A percentile compares a stretch with the other conserved stretches of the same genome.
phyloP scores from a whole-genome alignment of 2,113 vertebrate species.

The Motacilla tschutschensis region DNA sequence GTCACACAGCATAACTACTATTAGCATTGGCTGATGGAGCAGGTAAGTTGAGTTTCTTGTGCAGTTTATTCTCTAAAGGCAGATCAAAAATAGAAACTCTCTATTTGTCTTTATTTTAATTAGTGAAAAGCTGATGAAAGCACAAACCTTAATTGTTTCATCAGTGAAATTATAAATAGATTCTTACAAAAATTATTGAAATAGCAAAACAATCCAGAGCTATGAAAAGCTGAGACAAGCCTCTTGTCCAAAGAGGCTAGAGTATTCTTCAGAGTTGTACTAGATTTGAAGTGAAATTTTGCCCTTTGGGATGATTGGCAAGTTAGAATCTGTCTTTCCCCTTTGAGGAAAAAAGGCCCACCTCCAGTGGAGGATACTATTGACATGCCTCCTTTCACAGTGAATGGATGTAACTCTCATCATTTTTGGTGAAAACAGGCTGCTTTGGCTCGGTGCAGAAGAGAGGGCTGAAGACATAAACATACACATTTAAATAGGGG shows the following conservation, averaged over 20 bases:
- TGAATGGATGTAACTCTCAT: neutral
- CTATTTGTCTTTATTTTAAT: neutral
- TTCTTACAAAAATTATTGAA: neutral
- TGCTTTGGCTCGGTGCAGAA: neutral
- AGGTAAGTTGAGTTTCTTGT: neutral
- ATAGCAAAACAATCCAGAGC: neutral
- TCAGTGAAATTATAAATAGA: neutral
- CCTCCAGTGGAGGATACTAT: neutral
- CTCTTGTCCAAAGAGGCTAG: neutral
- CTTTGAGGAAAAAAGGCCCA: neutral
- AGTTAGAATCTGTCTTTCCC: neutral
- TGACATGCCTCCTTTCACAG: neutral
- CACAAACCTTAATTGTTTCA: neutral
- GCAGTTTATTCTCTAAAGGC: neutral
- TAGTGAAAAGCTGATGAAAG: neutral
- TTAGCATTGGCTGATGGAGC: slow-evolving; percentile 65
- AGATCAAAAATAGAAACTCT: neutral
- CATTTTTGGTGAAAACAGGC: neutral
- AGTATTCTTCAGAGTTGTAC: neutral
- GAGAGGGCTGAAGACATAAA: neutral
- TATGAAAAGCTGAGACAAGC: neutral
- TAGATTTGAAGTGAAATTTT: neutral
- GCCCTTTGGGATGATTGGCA: neutral
- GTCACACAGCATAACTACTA: slow-evolving; percentile 60
- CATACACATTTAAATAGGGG: neutral